phyloP scores from a whole-genome alignment of 1,140 invertebrate genomes.

The Calephelis nemesis region DNA sequence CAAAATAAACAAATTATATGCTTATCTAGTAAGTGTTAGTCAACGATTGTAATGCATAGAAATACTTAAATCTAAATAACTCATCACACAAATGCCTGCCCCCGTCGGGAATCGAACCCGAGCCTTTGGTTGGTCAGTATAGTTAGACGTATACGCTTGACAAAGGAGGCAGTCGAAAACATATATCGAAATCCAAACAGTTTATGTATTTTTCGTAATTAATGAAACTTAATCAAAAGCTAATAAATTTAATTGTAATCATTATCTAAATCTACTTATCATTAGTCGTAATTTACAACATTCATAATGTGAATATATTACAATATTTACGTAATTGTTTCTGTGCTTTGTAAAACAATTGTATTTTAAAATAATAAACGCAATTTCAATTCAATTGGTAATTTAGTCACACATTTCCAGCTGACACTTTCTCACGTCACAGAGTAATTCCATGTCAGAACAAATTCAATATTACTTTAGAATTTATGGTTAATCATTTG shows the following conservation, averaged over 20 bases:
- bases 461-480: background rate
- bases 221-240: too few relatives aligned
- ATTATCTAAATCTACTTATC: constrained; percentile 6
- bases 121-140: too few relatives aligned
- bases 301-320: constrained; percentile 16
- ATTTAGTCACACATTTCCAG: constrained; percentile 1
- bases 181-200: too few relatives aligned
- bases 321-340: constrained; percentile 18
- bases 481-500: background rate
- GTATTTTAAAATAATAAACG: constrained; percentile 14
- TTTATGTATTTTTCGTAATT: too few relatives aligned
- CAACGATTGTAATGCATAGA: too few relatives aligned
- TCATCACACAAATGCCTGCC: too few relatives aligned
- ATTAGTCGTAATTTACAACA: constrained; percentile 12
- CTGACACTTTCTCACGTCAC: background rate
- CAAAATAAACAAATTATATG: too few relatives aligned
- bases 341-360: constrained; percentile 15
- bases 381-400: constrained; percentile 10
- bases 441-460: background rate
- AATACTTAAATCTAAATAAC: too few relatives aligned
- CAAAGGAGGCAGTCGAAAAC: too few relatives aligned
- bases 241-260: background rate
- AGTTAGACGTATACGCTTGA: too few relatives aligned
- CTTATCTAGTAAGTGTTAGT: too few relatives aligned
- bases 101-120: too few relatives aligned